Conservation (phyloP, 2,888 invertebrate genomes). For the Salticus scenicus region DNA sequence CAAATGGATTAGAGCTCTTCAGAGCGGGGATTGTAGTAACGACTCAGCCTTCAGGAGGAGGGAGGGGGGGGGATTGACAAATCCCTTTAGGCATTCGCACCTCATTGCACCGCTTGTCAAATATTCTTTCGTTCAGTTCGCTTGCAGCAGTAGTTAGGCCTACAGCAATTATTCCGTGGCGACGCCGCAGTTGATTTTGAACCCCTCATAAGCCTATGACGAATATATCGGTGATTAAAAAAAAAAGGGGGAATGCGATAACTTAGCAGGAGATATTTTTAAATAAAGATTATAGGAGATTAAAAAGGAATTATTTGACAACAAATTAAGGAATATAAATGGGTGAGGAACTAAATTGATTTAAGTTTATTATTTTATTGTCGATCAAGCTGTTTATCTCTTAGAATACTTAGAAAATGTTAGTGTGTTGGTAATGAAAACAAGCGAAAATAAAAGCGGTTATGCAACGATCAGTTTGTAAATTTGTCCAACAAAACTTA, state of each 20-base stretch:
- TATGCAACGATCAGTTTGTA: too few species aligned
- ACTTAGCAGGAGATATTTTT: neutral
- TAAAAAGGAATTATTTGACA: too few species aligned
- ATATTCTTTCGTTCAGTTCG: neutral
- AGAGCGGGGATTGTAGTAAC: neutral
- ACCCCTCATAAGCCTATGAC: neutral
- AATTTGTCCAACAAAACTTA: too few species aligned
- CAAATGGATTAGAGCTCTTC: neutral
- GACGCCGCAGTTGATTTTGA: neutral
- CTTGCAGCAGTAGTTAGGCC: neutral
- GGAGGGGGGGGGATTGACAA: neutral
- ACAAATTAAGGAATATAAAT: too few species aligned
- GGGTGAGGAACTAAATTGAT: too few species aligned
- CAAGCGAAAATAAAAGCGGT: too few species aligned
- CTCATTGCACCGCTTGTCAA: neutral
- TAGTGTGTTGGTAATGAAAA: too few species aligned
- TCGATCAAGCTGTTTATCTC: too few species aligned
- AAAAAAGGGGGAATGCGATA: neutral
- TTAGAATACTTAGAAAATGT: too few species aligned
- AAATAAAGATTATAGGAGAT: neutral
- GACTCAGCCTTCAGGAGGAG: neutral
- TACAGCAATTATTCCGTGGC: neutral
- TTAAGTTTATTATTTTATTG: too few species aligned
- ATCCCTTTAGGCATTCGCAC: conserved; percentile 9
- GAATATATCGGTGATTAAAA: neutral